phyloP scores from a whole-genome alignment of 2,113 vertebrate species.

The Engystomops pustulosus region DNA sequence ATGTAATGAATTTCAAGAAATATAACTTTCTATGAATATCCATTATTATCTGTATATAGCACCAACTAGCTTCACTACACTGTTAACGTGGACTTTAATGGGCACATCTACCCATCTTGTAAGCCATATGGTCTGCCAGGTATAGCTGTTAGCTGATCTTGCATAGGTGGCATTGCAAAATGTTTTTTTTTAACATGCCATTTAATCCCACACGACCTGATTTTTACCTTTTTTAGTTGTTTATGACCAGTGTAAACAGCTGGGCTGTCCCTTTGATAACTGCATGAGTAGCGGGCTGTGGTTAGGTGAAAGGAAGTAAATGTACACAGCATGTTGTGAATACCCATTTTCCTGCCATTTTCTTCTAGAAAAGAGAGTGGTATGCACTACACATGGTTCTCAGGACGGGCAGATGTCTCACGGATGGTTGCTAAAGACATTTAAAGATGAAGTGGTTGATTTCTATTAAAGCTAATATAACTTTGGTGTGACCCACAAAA shows the following conservation, averaged over 20 bases:
- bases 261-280: neutral
- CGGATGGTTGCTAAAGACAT: neutral
- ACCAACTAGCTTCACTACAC: neutral
- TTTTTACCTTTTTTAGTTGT: neutral
- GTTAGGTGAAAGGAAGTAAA: neutral
- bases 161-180: conserved; percentile 11
- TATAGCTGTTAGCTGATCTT: neutral
- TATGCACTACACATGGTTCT: neutral
- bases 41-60: neutral
- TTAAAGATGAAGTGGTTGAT: neutral
- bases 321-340: neutral
- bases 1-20: neutral
- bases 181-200: neutral
- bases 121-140: neutral
- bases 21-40: neutral
- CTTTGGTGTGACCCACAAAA: conserved; percentile 19
- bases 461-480: conserved; percentile 14
- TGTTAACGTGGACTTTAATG: neutral
- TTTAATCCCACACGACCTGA: neutral
- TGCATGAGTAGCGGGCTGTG: neutral
- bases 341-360: neutral
- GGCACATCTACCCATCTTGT: neutral
- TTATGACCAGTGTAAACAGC: neutral
- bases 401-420: neutral
- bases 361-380: neutral